Conservation (phyloP, 1,140 invertebrate genomes). For the Lepidurus packardi region DNA sequence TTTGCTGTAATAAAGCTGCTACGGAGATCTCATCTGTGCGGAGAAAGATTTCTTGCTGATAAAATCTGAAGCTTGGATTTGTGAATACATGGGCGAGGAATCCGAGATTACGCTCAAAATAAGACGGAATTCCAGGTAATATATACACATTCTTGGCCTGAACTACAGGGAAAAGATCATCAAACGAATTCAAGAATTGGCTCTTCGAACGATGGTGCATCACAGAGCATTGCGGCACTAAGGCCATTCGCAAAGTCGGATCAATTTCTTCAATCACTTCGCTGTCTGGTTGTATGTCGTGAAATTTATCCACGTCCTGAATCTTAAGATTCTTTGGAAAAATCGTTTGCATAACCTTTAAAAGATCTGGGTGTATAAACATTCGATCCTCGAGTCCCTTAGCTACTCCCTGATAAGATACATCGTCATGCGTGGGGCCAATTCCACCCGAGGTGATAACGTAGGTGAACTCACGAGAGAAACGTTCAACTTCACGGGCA, state of each 20-base stretch:
- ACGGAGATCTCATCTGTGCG: conserved; percentile 54
- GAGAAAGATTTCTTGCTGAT: conserved; percentile 49
- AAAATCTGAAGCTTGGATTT: conserved; percentile 43
- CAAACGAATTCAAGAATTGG: conserved; percentile 28
- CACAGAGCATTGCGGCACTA: conserved; percentile 45
- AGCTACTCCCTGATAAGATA: conserved; percentile 71
- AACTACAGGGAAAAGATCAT: conserved; percentile 57
- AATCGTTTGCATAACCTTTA: conserved; percentile 46
- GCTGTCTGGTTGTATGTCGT: neutral
- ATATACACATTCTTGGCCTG: conserved; percentile 65
- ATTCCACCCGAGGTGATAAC: conserved; percentile 75
- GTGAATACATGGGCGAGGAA: conserved; percentile 41
- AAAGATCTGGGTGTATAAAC: conserved; percentile 54
- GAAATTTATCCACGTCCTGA: conserved; percentile 39
- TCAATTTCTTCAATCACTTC: conserved; percentile 35
- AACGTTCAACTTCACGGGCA: conserved; percentile 57
- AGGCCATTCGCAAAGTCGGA: conserved; percentile 49
- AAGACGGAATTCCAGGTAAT: conserved; percentile 69
- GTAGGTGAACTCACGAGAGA: conserved; percentile 55
- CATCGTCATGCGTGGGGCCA: conserved; percentile 79
- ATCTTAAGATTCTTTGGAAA: neutral
- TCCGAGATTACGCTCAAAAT: conserved; percentile 56
- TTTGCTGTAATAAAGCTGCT: conserved; percentile 50
- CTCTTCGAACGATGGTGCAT: conserved; percentile 36
- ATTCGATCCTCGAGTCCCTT: conserved; percentile 61